phyloP scores from a whole-genome alignment of 2,113 vertebrate species.

The Psittacula cyanocephala region DNA sequence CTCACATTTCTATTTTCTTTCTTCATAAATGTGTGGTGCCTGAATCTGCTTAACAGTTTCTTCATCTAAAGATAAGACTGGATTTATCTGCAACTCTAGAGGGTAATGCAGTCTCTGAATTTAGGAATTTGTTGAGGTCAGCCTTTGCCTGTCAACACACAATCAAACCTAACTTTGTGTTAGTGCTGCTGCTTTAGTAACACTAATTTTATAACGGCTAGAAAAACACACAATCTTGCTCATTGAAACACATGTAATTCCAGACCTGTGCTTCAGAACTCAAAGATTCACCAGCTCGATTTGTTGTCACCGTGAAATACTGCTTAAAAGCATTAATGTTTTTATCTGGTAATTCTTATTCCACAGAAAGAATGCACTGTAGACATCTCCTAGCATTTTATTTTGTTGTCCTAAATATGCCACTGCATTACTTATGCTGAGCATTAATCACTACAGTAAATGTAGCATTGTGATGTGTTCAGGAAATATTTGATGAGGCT shows the following conservation, averaged over 20 bases:
- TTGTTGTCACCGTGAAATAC: neutral
- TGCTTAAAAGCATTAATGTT: neutral
- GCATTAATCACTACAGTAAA: slow-evolving; percentile 2
- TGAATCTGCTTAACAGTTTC: slow-evolving; percentile 26
- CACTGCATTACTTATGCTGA: slow-evolving; percentile 16
- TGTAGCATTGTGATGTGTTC: neutral
- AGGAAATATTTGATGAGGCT: slow-evolving; percentile 9
- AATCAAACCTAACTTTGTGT: slow-evolving; percentile 16
- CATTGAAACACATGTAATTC: fast-evolving
- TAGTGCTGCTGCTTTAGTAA: slow-evolving; percentile 4
- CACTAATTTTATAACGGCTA: neutral
- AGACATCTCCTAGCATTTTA: neutral
- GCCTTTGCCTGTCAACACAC: slow-evolving; percentile 8
- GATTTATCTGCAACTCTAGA: slow-evolving; percentile 27
- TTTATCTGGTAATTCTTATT: slow-evolving; percentile 4
- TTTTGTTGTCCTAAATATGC: slow-evolving; percentile 3
- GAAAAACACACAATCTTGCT: neutral
- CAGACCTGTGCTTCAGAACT: neutral
- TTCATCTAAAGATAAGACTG: slow-evolving; percentile 55
- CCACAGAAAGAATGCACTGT: neutral
- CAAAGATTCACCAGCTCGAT: neutral
- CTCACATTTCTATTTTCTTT: slow-evolving; percentile 53
- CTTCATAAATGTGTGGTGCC: slow-evolving; percentile 16
- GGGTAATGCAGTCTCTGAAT: neutral
- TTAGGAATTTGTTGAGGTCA: slow-evolving; percentile 45